Percentiles rank a stretch among this genome's conserved stretches.
These are phyloP conservation scores for Drosophila aff. DNA, from an alignment of 1,140 invertebrate species.

Conservation along the genomic window DNA sequence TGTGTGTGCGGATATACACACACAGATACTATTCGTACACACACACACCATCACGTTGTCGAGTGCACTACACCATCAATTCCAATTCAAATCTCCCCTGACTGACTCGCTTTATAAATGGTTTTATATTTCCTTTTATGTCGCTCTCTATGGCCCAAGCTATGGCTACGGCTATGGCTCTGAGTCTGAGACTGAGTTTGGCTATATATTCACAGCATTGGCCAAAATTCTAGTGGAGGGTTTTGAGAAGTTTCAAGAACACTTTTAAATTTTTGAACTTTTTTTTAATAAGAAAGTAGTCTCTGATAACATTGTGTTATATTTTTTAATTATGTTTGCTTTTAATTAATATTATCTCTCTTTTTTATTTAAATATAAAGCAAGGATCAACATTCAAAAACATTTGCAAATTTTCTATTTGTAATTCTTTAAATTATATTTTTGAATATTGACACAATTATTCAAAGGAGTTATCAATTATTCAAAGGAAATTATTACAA, in stretches of 20 bases:
- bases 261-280: too few species aligned
- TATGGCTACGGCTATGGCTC: conserved; percentile 36
- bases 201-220: conserved; percentile 35
- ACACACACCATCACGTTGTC: conserved; percentile 35
- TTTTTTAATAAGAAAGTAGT: background rate
- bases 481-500: background rate
- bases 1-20: conserved; percentile 8
- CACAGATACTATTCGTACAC: conserved; percentile 25
- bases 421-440: background rate
- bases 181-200: conserved; percentile 29
- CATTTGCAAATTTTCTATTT: background rate
- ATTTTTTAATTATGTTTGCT: background rate
- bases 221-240: conserved; percentile 5
- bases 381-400: background rate
- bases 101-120: conserved; percentile 84
- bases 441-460: background rate
- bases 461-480: background rate
- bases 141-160: conserved; percentile 60
- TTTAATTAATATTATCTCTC: background rate
- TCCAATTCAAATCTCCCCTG: conserved; percentile 83
- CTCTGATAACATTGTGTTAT: background rate
- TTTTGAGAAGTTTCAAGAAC: background rate
- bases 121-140: conserved; percentile 84
- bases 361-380: background rate
- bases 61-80: conserved; percentile 81